These are phyloP conservation scores for Orientallactaga bullata DNA, from an alignment of 2,113 vertebrate species.

Conservation along the genomic window DNA sequence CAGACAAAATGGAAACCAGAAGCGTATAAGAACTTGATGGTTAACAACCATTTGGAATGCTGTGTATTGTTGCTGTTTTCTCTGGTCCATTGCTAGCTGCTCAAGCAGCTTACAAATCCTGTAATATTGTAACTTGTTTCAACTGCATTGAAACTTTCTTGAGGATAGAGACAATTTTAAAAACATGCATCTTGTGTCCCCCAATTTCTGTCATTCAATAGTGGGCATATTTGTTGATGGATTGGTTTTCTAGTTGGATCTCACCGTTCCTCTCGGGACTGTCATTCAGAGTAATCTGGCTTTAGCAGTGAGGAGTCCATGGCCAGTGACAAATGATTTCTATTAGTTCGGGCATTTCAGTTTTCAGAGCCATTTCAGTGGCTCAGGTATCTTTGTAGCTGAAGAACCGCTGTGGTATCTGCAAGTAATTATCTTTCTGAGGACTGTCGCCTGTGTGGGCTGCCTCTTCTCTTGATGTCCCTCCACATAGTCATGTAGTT, in stretches of 20 bases:
- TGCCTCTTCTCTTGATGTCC: neutral
- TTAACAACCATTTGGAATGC: neutral
- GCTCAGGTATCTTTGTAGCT: constrained; percentile 30
- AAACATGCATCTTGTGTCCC: neutral
- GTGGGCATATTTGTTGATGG: constrained; percentile 44
- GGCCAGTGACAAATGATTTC: constrained; percentile 69
- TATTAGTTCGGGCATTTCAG: constrained; percentile 63
- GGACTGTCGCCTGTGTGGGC: neutral
- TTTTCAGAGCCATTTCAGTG: constrained; percentile 12
- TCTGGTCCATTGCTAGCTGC: neutral
- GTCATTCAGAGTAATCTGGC: constrained; percentile 61
- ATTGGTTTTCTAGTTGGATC: constrained; percentile 55
- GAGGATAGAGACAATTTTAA: neutral
- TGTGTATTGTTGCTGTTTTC: neutral
- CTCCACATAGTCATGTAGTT: neutral
- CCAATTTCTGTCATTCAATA: neutral
- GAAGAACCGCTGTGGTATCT: constrained; percentile 40
- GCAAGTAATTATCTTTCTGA: constrained; percentile 40
- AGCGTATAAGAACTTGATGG: neutral
- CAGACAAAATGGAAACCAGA: neutral
- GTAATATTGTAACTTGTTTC: neutral
- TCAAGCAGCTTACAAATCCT: constrained; percentile 29
- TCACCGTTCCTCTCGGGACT: constrained; percentile 26
- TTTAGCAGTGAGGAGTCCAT: constrained; percentile 38
- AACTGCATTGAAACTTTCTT: neutral